Evolutionary conservation across 1,140 invertebrate genomes (phyloP), one percentile per base, ranked within the genome.

Genomic region (Zaprionus taronus): DNA sequence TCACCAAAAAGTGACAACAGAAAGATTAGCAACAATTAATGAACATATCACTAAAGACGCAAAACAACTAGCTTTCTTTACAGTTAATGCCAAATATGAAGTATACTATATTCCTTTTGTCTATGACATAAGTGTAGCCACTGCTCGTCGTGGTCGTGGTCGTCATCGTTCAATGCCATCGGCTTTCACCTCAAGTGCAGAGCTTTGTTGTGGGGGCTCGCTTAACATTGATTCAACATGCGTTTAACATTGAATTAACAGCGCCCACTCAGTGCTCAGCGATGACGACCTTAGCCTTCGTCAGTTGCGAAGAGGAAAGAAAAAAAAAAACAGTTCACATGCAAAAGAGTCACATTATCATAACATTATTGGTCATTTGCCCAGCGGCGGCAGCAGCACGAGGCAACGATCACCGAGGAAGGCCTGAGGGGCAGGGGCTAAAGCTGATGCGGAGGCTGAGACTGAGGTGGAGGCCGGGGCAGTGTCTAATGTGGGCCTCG

Each of bases 221-320:
- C 58, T 86, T 87, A 84, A 81, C 72, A 89, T 89, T 79, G 74
- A 62, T 68, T 67, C 56, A 72, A 68, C 79, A 56, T 74, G 53
- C 34, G 69, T 72, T 83, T 78, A 87, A 80, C 83, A 87, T 87
- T 89, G 84, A 81, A 68, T 89, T 89, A 79, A 68, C 74, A 83
- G 78, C 71, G 75, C 84, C 85, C 81, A 90, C 84, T 24, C 51
- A 47, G 31, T 41, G 17, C 38, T 51, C 41, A 34, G 24, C 34
- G 38, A 47, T 41, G 66, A 69, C 60, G 83, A 79, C 83, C 83
- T 83, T 86, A 89, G 83, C 83, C 84, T 86, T 86, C 77, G 78
- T 7, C 61, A 72, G 72, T 66, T 41, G 41, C 61, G 31, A 51
- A 65, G 69, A 64, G 36, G 70, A 76, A 60, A 66, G 44, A 47